Conservation (phyloP, 2,797 vertebrate species). For the Phalloptychus januarius region DNA sequence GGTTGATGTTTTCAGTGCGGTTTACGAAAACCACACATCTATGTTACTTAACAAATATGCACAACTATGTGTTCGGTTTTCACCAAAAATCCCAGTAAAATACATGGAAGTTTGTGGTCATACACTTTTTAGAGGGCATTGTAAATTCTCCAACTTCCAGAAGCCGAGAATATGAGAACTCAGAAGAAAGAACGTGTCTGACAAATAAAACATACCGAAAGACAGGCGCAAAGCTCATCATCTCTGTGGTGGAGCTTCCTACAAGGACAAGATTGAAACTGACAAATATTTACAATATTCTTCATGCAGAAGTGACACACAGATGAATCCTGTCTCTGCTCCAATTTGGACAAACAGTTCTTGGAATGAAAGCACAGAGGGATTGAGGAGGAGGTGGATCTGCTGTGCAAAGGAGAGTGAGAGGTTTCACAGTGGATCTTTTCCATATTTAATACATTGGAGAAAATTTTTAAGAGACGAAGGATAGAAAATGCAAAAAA, state of each 20-base stretch:
- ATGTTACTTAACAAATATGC: background rate
- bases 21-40: background rate
- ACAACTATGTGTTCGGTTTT: background rate
- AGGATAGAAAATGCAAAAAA: slow-evolving; percentile 31
- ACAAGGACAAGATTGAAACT: slow-evolving; percentile 23
- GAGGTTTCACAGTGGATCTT: slow-evolving; percentile 21
- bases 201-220: slow-evolving; percentile 5
- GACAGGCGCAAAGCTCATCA: slow-evolving; percentile 1
- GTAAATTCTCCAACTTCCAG: background rate
- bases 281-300: slow-evolving; percentile 37
- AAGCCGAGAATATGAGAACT: background rate
- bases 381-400: slow-evolving; percentile 45
- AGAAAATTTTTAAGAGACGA: slow-evolving; percentile 4
- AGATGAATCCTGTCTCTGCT: slow-evolving; percentile 47
- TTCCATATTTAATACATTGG: slow-evolving; percentile 50
- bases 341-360: slow-evolving; percentile 49
- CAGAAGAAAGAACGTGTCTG: slow-evolving; percentile 5
- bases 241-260: slow-evolving; percentile 15
- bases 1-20: background rate
- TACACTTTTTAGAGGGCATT: background rate
- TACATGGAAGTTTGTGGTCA: too few relatives aligned
- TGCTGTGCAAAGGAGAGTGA: slow-evolving; percentile 38
- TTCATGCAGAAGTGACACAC: slow-evolving; percentile 44
- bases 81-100: background rate
- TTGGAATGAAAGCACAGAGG: slow-evolving; percentile 35